A percentile compares a stretch with the other conserved stretches of the same genome.
Conservation (phyloP, 2,797 vertebrate species). For the Gouania willdenowi region DNA sequence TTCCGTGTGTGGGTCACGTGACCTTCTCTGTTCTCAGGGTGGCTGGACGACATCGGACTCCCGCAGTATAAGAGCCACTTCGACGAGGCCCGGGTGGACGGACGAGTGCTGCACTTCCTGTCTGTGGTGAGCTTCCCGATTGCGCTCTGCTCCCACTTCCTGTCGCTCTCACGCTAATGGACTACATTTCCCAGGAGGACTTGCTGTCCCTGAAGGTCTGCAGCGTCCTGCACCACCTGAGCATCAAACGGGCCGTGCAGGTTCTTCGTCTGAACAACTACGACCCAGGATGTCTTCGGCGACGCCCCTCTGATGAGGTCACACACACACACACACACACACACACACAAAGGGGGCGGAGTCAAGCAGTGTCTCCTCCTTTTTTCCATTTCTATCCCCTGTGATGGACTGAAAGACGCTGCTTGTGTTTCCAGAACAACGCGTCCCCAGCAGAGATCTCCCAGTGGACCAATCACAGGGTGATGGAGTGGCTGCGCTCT, state of each 20-base stretch:
- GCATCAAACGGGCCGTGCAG: constrained; percentile 93
- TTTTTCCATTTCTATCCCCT: no score
- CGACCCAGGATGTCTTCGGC: constrained; percentile 85
- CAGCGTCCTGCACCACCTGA: constrained; percentile 93
- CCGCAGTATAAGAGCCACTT: constrained; percentile 98
- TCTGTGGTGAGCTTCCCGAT: constrained; percentile 79
- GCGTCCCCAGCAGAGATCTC: constrained; percentile 82
- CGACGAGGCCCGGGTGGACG: constrained; percentile 91
- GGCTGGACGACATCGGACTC: constrained; percentile 98
- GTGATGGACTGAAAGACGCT: no score
- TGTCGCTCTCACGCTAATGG: no score
- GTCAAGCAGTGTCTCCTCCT: no score
- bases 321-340: no score
- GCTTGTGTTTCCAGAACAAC: constrained; percentile 71
- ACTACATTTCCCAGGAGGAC: constrained; percentile 83
- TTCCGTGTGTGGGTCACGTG: no score
- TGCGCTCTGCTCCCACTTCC: no score
- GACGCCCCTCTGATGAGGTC: constrained; percentile 92
- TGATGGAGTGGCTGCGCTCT: constrained; percentile 96
- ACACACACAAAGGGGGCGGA: no score
- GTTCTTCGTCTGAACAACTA: constrained; percentile 89
- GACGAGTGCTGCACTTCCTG: constrained; percentile 93
- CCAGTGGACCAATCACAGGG: constrained; percentile 93
- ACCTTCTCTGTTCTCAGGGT: constrained; percentile 65
- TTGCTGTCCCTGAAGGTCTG: constrained; percentile 91